These are phyloP conservation scores for Chironomus tentans DNA, from an alignment of 2,888 invertebrate genomes.

Conservation along the genomic window DNA sequence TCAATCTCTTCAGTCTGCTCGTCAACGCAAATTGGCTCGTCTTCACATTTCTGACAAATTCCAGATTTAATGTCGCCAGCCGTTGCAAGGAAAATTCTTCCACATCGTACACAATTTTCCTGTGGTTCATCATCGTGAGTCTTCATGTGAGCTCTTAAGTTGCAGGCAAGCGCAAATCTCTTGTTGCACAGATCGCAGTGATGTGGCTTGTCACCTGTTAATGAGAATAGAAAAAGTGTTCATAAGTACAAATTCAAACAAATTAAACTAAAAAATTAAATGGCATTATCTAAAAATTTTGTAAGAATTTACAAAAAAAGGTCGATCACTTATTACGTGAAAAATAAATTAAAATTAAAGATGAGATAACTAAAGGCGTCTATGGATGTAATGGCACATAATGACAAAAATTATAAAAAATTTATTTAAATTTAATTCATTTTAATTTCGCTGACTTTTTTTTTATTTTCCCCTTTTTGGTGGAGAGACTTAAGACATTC, in stretches of 20 bases:
- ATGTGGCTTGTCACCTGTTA: slow-evolving; percentile 62
- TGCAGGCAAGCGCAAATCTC: slow-evolving; percentile 63
- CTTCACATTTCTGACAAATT: slow-evolving; percentile 38
- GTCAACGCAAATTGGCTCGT: slow-evolving; percentile 26
- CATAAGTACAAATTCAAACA: too few species aligned
- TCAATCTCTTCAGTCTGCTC: neutral
- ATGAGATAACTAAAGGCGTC: neutral
- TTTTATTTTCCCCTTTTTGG: neutral
- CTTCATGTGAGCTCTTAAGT: slow-evolving; percentile 62
- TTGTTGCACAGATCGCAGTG: slow-evolving; percentile 60
- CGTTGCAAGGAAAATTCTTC: slow-evolving; percentile 45
- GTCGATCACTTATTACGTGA: too few species aligned
- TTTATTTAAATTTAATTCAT: neutral
- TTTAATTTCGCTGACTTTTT: too few species aligned
- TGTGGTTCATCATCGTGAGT: slow-evolving; percentile 54
- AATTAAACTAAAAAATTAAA: too few species aligned
- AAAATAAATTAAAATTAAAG: too few species aligned
- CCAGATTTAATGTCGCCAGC: slow-evolving; percentile 38
- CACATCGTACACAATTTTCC: slow-evolving; percentile 51
- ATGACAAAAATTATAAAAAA: neutral
- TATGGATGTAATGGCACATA: neutral
- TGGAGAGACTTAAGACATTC: too few species aligned
- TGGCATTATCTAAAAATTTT: too few species aligned
- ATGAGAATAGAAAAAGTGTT: neutral
- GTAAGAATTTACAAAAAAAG: too few species aligned